Evolutionary conservation across 1,140 invertebrate species (phyloP).

Genomic region (Sinonovacula constricta): DNA sequence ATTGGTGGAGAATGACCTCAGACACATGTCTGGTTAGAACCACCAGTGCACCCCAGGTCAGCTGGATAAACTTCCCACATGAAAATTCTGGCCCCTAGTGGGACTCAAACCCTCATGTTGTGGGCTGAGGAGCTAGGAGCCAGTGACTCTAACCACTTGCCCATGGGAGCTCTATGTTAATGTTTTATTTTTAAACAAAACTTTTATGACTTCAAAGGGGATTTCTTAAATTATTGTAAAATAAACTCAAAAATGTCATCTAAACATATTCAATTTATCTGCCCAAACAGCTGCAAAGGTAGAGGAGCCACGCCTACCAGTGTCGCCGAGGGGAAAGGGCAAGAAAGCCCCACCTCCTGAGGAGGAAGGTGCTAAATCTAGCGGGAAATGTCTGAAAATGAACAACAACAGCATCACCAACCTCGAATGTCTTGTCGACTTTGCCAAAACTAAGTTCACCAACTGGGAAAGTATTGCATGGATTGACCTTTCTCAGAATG

Average conservation of each 20-base stretch:
- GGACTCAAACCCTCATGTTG: background rate
- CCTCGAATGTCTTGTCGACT: slow-evolving; percentile 53
- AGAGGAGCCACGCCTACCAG: slow-evolving; percentile 56
- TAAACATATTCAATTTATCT: background rate
- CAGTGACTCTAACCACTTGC: background rate
- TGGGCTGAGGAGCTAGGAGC: background rate
- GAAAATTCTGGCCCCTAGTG: too few relatives aligned
- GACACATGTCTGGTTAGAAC: too few relatives aligned
- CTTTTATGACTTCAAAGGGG: background rate
- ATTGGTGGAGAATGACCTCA: too few relatives aligned
- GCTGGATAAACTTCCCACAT: too few relatives aligned
- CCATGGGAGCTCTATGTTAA: background rate
- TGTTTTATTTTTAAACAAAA: background rate
- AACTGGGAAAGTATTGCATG: slow-evolving; percentile 64
- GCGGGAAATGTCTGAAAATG: slow-evolving; percentile 58
- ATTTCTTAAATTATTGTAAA: background rate
- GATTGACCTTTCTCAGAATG: slow-evolving; percentile 73
- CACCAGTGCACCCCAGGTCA: too few relatives aligned
- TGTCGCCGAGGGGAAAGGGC: slow-evolving; percentile 32
- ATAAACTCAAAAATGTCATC: background rate
- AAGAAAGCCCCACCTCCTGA: slow-evolving; percentile 12
- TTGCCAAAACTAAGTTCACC: slow-evolving; percentile 55
- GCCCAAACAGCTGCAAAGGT: slow-evolving; percentile 62
- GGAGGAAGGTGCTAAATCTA: slow-evolving; percentile 54
- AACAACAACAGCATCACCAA: slow-evolving; percentile 70